A percentile compares a stretch with the other conserved stretches of the same genome.
Conservation (phyloP, 2,797 vertebrate species). For the Nothura maculosa region DNA sequence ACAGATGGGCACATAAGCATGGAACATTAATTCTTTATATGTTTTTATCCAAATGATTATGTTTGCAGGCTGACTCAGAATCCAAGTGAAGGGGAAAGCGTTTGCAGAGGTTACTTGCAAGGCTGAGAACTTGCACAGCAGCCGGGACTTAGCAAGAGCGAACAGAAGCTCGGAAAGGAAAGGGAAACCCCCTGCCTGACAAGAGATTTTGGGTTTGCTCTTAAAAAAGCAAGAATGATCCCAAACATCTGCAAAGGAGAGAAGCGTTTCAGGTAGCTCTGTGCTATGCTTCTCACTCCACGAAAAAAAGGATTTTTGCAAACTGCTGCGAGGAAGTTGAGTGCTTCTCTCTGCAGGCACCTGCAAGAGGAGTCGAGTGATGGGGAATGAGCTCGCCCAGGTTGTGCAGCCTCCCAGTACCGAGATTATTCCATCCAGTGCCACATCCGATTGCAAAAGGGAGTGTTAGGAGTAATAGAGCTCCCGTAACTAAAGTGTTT, state of each 20-base stretch:
- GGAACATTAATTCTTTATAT: neutral
- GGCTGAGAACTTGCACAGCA: neutral
- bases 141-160: neutral
- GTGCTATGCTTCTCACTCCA: neutral
- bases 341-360: neutral
- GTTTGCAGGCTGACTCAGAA: neutral
- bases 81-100: fast-evolving
- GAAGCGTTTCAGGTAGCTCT: neutral
- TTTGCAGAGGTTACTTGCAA: neutral
- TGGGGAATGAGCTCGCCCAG: neutral
- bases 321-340: neutral
- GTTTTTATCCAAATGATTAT: neutral
- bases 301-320: neutral
- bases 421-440: constrained; percentile 48
- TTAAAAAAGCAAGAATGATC: fast-evolving
- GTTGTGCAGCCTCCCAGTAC: neutral
- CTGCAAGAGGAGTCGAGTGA: neutral
- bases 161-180: neutral
- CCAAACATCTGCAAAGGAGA: neutral
- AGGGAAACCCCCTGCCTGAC: neutral
- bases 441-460: constrained; percentile 59
- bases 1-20: fast-evolving
- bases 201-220: neutral
- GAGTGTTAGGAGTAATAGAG: constrained; percentile 52
- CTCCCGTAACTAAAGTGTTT: constrained; percentile 64